These are phyloP conservation scores for Thalassarche chlororhynchos DNA, from an alignment of 2,113 vertebrate species.

Conservation along the genomic window DNA sequence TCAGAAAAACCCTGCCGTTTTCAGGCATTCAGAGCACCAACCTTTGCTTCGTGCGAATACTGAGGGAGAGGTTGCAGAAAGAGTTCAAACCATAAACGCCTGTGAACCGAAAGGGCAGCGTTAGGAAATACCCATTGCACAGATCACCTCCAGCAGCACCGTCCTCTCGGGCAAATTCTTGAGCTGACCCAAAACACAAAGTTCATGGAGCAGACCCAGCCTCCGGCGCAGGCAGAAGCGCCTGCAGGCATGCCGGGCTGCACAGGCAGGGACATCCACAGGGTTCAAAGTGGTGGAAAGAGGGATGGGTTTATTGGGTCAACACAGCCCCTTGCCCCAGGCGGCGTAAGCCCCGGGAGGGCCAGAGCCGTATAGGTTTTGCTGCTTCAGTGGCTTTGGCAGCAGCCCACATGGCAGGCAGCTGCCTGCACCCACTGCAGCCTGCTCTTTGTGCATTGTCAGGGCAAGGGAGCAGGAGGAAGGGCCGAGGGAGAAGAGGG, in stretches of 20 bases:
- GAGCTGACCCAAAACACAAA: conserved; percentile 32
- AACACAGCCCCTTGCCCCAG: not conserved
- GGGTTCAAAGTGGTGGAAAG: not conserved
- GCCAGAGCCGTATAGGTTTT: not conserved
- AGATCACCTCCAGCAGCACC: not conserved
- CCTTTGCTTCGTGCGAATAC: not conserved
- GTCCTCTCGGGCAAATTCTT: not conserved
- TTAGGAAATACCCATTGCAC: not conserved
- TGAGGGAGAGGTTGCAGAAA: not conserved
- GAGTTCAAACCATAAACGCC: not conserved
- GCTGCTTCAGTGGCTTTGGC: conserved; percentile 55
- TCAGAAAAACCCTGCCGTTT: not conserved
- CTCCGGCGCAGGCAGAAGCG: not conserved
- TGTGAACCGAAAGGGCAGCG: not conserved
- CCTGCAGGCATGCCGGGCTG: not conserved
- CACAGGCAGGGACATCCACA: not conserved
- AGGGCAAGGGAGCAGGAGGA: conserved; percentile 15
- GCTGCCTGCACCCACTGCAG: conserved; percentile 55
- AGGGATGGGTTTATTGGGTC: not conserved
- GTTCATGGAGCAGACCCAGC: conserved; percentile 4
- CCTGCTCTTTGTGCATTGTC: conserved; percentile 55
- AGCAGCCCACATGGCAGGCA: conserved; percentile 48
- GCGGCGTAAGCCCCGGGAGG: not conserved
- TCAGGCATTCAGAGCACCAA: not conserved
- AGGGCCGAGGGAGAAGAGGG: not conserved